Evolutionary conservation across 2,888 invertebrate genomes (phyloP).

Genomic region (Halictus quadricinctus): DNA sequence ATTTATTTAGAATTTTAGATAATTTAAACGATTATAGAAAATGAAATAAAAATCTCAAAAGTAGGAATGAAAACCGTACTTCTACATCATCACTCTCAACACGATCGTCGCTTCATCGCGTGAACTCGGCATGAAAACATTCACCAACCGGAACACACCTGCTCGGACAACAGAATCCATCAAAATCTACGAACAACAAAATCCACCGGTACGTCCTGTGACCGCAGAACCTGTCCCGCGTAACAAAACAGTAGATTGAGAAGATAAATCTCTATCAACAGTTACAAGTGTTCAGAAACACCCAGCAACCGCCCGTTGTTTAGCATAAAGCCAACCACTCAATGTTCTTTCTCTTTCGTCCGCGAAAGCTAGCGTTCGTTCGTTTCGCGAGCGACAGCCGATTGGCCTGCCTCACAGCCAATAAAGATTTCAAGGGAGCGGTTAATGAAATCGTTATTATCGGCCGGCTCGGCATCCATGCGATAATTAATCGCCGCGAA

Average conservation of each 20-base stretch:
- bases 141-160: no score
- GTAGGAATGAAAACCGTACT: no score
- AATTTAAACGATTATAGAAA: no score
- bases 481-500: constrained; percentile 48
- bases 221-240: not conserved
- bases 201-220: not conserved
- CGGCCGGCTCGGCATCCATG: constrained; percentile 7
- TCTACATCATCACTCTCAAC: not conserved
- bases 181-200: not conserved
- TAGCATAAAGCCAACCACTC: not conserved
- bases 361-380: not conserved
- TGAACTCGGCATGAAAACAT: no score
- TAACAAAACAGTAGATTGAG: not conserved
- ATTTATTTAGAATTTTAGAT: no score
- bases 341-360: constrained; percentile 11
- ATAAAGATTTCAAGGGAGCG: constrained; percentile 52
- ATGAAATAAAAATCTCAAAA: no score
- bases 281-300: constrained; percentile 2
- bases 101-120: not conserved
- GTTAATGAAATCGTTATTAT: constrained; percentile 52
- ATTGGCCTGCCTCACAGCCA: constrained; percentile 42
- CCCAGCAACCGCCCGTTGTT: not conserved
- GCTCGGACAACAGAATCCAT: not conserved
- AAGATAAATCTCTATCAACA: constrained; percentile 6
- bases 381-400: not conserved